phyloP scores from a whole-genome alignment of 2,797 vertebrate species.

The Scolopax bukidnonensis region DNA sequence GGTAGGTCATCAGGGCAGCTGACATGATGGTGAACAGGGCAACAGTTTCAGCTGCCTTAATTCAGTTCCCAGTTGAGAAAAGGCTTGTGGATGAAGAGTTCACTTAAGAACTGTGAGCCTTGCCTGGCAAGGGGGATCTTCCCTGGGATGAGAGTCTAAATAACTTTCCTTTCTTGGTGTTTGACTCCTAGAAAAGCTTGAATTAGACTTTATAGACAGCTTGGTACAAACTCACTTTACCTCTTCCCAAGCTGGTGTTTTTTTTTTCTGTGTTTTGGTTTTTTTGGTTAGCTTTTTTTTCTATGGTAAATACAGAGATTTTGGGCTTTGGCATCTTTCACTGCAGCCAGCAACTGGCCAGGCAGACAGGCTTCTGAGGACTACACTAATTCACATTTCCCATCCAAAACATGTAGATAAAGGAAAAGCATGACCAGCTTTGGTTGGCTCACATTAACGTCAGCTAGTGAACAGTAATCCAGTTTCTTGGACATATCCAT shows the following conservation, averaged over 20 bases:
- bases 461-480: not conserved
- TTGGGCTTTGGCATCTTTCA: not conserved
- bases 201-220: not conserved
- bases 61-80: not conserved
- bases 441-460: not conserved
- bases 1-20: not conserved
- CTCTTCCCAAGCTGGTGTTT: not conserved
- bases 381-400: not conserved
- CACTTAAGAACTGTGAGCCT: fast-evolving
- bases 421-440: not conserved
- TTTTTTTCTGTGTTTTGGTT: no score
- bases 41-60: not conserved
- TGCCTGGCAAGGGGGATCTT: not conserved
- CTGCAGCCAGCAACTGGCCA: not conserved
- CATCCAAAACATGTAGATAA: not conserved
- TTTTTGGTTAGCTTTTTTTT: not conserved
- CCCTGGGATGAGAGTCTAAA: not conserved
- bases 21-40: not conserved
- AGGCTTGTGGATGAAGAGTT: not conserved
- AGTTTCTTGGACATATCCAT: not conserved
- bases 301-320: not conserved
- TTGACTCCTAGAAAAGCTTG: not conserved
- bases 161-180: not conserved
- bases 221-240: not conserved
- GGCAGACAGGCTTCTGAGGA: not conserved